Percentiles rank a stretch among this genome's conserved stretches.
Conservation (phyloP, 2,888 invertebrate species). For the Balanococcus diminutus region DNA sequence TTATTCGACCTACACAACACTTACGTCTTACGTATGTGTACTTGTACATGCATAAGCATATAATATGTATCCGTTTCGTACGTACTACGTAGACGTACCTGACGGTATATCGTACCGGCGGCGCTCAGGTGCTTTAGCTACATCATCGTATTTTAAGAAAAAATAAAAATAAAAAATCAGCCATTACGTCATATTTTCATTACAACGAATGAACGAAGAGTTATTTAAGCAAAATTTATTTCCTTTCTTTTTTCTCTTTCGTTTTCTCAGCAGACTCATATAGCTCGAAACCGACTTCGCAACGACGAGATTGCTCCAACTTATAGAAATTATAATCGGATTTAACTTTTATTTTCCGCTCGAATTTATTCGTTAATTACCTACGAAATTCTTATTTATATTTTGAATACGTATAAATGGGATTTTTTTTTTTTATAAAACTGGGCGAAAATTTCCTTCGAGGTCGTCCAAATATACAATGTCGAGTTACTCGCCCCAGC, state of each 20-base stretch:
- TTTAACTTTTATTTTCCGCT: not conserved
- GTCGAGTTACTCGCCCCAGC: not conserved
- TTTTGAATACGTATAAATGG: not conserved
- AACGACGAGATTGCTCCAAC: not conserved
- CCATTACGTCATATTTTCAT: constrained; percentile 11
- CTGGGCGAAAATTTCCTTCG: not conserved
- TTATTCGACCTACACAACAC: too few relatives aligned
- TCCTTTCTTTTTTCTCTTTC: not conserved
- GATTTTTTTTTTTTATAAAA: not conserved
- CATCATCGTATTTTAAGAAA: too few relatives aligned
- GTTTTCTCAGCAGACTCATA: too few relatives aligned
- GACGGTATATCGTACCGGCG: too few relatives aligned
- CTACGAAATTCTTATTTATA: not conserved
- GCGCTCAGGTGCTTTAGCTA: not conserved
- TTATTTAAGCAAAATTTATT: not conserved
- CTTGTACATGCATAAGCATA: too few relatives aligned
- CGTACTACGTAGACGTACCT: too few relatives aligned
- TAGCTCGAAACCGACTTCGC: too few relatives aligned
- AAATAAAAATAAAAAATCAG: not conserved
- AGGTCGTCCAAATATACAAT: not conserved
- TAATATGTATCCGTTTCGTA: too few relatives aligned
- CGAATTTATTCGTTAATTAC: not conserved
- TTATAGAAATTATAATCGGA: not conserved
- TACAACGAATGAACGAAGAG: not conserved
- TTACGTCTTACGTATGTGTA: too few relatives aligned